Base-by-base conservation (phyloP, 2,113 vertebrate genomes). In the Anthoscopus minutus region DNA sequence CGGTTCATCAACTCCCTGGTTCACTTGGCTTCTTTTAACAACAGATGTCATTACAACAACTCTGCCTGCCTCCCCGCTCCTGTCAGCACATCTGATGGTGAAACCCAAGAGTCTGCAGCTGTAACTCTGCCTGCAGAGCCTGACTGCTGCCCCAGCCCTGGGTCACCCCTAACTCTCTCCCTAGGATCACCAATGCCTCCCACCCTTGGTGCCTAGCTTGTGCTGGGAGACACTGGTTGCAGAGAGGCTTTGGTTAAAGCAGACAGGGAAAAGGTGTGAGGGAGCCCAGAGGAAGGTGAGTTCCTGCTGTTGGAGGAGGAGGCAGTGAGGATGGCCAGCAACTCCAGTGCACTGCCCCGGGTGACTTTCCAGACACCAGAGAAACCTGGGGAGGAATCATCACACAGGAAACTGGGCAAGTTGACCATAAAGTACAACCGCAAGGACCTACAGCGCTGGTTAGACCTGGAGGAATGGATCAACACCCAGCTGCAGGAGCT, bases 381-480 rank as follows among this genome's bases (percentile, higher is more conserved):
- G 94, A 98, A 98, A 92, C 92, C 97, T 19, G 98, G 97, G 47
- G 98, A 98, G 93, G 96, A 97, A 81, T 97, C 98, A 4, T 91
- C 94, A 7, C 93, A 94, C 76, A 99, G 98, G 94, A 99, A 98
- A 96, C 96, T 98, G 92, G 98, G 98, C 86, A 99, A 99, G 95
- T 93, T 99, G 95, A 99, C 99, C 8, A 98, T 99, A 71, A 99
- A 99, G 94, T 99, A 99, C 92, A 99, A 99, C 97, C 98, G 98
- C 90, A 99, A 99, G 80, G 99, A 99, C 80, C 98, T 99, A 42
- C 99, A 99, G 98, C 98, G 98, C 92, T 98, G 99, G 97, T 97
- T 99, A 87, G 99, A 99, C 48, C 97, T 99, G 66, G 99, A 99
- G 97, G 98, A 99, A 85, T 99, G 99, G 99, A 98, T 99, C 73